Conservation (phyloP, 1,140 invertebrate species). For the Thaumetopoea pityocampa region DNA sequence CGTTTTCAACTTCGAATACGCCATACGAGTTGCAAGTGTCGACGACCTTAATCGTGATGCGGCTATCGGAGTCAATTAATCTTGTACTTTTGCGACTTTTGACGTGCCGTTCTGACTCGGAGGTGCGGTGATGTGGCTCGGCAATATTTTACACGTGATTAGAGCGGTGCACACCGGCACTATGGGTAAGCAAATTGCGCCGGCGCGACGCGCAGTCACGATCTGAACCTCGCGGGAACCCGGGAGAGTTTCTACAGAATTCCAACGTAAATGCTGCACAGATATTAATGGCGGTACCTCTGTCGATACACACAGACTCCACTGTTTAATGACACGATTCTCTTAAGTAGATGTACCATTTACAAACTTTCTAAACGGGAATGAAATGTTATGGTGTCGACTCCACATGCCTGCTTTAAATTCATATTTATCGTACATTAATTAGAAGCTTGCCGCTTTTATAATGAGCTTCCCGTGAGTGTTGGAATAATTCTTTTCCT, state of each 20-base stretch:
- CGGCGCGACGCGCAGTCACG: constrained; percentile 67
- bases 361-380: constrained; percentile 21
- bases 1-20: no score
- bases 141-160: constrained; percentile 75
- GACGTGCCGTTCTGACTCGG: constrained; percentile 59
- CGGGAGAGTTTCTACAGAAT: constrained; percentile 67
- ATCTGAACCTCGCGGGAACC: constrained; percentile 68
- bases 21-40: constrained; percentile 21
- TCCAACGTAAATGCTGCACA: constrained; percentile 66
- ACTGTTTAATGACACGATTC: constrained; percentile 16
- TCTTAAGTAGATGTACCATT: no score
- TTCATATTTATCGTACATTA: constrained; percentile 27
- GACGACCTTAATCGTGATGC: constrained; percentile 45
- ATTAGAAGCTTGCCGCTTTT: constrained; percentile 18
- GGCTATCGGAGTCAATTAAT: constrained; percentile 63
- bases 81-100: constrained; percentile 54
- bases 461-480: constrained; percentile 1
- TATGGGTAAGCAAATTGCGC: constrained; percentile 73
- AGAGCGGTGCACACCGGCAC: constrained; percentile 53
- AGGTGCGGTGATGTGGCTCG: constrained; percentile 55
- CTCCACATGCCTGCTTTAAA: constrained; percentile 15
- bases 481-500: constrained; percentile 24
- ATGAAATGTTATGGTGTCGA: constrained; percentile 14
- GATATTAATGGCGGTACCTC: constrained; percentile 64
- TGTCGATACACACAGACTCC: constrained; percentile 24